Percentiles rank a stretch among this genome's conserved stretches.
Evolutionary conservation across 2,888 invertebrate genomes (phyloP).

Genomic region (Ptilodon capucinus): DNA sequence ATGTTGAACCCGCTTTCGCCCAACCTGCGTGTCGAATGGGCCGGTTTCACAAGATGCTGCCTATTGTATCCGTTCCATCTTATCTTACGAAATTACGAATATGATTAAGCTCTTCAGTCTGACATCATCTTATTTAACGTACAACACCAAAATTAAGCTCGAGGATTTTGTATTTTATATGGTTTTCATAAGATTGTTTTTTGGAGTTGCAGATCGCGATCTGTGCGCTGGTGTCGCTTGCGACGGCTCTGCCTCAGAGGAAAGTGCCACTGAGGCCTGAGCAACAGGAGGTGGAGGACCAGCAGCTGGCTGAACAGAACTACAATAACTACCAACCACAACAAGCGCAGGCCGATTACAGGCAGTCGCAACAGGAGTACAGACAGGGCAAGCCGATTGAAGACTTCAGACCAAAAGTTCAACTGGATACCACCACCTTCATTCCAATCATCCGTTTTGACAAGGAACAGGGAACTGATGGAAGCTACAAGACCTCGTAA

Average conservation of each 20-base stretch:
- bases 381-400: conserved; percentile 61
- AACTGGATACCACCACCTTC: conserved; percentile 85
- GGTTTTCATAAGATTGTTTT: conserved; percentile 8
- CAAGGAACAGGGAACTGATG: conserved; percentile 91
- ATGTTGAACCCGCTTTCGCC: conserved; percentile 73
- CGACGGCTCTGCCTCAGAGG: conserved; percentile 73
- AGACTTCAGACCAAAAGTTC: conserved; percentile 73
- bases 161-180: conserved; percentile 2
- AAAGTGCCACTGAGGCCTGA: conserved; percentile 62
- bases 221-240: conserved; percentile 61
- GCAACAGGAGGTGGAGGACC: conserved; percentile 50
- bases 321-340: conserved; percentile 59
- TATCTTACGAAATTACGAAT: conserved; percentile 74
- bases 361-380: conserved; percentile 55
- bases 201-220: conserved; percentile 61
- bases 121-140: conserved; percentile 60
- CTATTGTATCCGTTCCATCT: conserved; percentile 78
- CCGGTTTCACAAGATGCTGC: conserved; percentile 69
- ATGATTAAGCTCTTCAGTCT: conserved; percentile 75
- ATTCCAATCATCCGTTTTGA: conserved; percentile 92
- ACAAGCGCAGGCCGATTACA: conserved; percentile 33
- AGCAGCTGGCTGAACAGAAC: conserved; percentile 66
- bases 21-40: conserved; percentile 71
- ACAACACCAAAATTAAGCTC: conserved; percentile 13
- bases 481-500: conserved; percentile 91